Evolutionary conservation across 2,113 vertebrate genomes (phyloP).

Genomic region (Rattus rattus): DNA sequence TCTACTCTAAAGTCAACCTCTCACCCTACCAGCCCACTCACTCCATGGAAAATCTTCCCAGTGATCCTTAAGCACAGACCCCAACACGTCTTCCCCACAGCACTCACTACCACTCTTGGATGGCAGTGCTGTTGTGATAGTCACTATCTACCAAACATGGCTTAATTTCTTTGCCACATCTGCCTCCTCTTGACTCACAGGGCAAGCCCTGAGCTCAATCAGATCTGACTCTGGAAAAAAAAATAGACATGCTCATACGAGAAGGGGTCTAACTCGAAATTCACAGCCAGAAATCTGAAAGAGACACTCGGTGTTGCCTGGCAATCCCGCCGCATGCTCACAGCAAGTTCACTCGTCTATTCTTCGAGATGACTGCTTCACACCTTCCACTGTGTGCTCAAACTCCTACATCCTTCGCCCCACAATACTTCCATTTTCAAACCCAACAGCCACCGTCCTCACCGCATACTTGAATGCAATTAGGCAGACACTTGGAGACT

Average conservation of each 20-base stretch:
- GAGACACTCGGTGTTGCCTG: conserved; percentile 40
- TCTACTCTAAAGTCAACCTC: not conserved
- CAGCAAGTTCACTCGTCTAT: not conserved
- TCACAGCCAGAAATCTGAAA: conserved; percentile 10
- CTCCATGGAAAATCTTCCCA: rapidly evolving
- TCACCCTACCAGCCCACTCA: not conserved
- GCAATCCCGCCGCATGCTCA: not conserved
- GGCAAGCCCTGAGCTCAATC: not conserved
- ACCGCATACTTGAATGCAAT: not conserved
- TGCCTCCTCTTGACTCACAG: not conserved
- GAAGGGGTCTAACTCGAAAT: conserved; percentile 15
- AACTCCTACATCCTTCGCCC: conserved; percentile 22
- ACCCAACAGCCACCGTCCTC: not conserved
- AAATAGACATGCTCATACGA: not conserved
- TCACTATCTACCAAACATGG: not conserved
- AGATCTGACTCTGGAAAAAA: not conserved
- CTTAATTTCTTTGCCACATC: not conserved
- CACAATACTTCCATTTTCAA: not conserved
- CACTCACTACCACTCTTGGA: not conserved
- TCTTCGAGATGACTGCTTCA: conserved; percentile 40
- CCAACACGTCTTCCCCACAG: not conserved
- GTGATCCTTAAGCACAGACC: not conserved
- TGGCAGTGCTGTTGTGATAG: not conserved
- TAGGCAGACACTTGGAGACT: not conserved
- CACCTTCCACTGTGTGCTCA: conserved; percentile 38